Conservation (phyloP, 2,797 vertebrate genomes). For the Buphagus erythrorhynchus region DNA sequence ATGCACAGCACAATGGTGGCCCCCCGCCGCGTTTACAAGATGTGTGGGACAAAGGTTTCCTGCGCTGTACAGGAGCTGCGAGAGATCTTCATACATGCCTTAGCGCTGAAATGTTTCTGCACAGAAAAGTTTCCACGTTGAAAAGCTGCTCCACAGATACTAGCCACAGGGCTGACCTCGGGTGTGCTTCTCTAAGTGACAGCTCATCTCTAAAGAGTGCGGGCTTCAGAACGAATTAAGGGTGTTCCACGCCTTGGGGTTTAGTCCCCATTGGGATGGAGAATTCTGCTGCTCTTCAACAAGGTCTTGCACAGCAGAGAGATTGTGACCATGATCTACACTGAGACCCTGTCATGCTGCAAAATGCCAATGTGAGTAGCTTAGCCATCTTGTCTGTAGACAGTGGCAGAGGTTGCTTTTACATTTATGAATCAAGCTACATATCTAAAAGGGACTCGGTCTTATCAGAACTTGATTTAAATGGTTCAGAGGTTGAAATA, state of each 20-base stretch:
- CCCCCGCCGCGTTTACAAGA: constrained; percentile 1
- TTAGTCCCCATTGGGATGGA: neutral
- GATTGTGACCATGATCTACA: accelerated
- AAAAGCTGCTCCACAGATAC: neutral
- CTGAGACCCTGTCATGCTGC: neutral
- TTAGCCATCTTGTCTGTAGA: neutral
- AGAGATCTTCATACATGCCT: neutral
- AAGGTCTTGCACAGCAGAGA: neutral
- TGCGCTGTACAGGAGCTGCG: neutral
- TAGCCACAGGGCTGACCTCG: neutral
- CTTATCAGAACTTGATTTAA: neutral
- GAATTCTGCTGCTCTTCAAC: neutral
- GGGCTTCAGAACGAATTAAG: neutral
- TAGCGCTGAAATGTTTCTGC: neutral
- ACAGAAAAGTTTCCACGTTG: neutral
- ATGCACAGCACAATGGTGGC: constrained; percentile 9
- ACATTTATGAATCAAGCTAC: neutral
- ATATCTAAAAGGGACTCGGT: neutral
- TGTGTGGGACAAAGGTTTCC: constrained; percentile 51
- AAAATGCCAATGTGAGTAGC: accelerated
- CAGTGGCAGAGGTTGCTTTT: neutral
- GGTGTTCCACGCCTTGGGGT: neutral
- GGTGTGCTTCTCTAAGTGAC: neutral
- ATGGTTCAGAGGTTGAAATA: neutral
- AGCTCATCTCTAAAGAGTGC: accelerated